Conservation (phyloP, 2,888 invertebrate species). For the Cartodere bifasciata region DNA sequence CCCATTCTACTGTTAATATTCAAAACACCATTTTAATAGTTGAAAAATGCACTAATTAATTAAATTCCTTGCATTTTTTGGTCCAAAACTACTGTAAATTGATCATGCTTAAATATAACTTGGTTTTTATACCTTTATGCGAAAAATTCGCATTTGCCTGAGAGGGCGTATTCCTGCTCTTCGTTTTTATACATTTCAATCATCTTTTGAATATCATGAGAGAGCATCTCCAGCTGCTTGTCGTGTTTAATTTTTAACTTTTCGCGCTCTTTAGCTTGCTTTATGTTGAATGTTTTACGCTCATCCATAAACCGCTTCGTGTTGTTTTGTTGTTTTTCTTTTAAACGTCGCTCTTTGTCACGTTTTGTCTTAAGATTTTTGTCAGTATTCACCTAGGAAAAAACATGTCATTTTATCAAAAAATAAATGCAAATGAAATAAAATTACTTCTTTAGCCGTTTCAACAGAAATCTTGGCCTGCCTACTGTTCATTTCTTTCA, state of each 20-base stretch:
- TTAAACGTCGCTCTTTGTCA: conserved; percentile 85
- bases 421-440: neutral
- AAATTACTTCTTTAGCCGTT: conserved; percentile 77
- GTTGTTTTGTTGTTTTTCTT: conserved; percentile 95
- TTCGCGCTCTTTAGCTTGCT: conserved; percentile 84
- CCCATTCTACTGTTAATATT: no score
- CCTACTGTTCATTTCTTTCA: conserved; percentile 87
- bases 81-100: no score
- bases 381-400: conserved; percentile 56
- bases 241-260: conserved; percentile 85
- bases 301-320: conserved; percentile 97
- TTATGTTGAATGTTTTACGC: conserved; percentile 73
- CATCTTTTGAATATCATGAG: conserved; percentile 78
- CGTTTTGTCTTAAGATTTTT: conserved; percentile 94
- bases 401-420: conserved; percentile 4
- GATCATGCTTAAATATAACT: no score
- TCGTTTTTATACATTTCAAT: conserved; percentile 92
- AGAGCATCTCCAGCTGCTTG: conserved; percentile 80
- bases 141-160: conserved; percentile 81
- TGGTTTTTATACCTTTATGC: conserved; percentile 58
- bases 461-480: conserved; percentile 97
- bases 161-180: conserved; percentile 79
- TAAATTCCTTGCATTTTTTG: no score
- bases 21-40: no score
- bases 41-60: no score